Evolutionary conservation across 2,113 vertebrate genomes (phyloP).

Genomic region (Echinops telfairi): DNA sequence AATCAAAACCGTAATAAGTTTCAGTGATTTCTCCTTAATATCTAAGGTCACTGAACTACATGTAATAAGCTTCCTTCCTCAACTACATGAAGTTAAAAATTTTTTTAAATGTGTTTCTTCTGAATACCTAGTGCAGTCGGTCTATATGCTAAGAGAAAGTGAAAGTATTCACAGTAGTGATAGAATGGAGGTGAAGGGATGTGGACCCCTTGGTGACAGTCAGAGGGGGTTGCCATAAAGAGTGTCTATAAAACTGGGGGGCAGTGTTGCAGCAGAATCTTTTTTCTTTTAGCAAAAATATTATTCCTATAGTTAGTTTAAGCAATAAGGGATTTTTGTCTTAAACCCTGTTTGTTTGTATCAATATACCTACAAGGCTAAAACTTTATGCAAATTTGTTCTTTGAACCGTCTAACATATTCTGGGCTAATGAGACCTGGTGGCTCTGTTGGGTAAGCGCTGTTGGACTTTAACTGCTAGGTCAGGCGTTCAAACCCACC

Average conservation of each 20-base stretch:
- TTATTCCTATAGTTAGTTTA: neutral
- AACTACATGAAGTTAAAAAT: neutral
- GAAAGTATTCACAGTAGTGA: neutral
- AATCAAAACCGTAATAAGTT: conserved; percentile 19
- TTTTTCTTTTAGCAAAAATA: neutral
- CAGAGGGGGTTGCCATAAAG: neutral
- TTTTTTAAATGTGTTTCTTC: neutral
- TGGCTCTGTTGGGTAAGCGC: too few species aligned
- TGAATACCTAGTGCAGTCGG: neutral
- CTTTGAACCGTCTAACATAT: too few species aligned
- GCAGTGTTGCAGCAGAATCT: neutral
- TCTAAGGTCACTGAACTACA: neutral
- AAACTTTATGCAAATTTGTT: too few species aligned
- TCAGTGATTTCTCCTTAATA: neutral
- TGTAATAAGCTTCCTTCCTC: neutral
- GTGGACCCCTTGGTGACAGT: neutral
- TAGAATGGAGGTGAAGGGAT: neutral
- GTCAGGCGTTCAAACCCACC: too few species aligned
- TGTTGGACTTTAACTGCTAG: too few species aligned
- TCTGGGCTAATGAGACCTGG: too few species aligned
- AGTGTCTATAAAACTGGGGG: neutral
- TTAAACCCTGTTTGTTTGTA: neutral
- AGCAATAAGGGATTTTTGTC: neutral
- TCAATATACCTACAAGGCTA: neutral
- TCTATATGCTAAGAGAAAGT: neutral